phyloP scores from a whole-genome alignment of 2,113 vertebrate genomes.

The Rhizomys pruinosus region DNA sequence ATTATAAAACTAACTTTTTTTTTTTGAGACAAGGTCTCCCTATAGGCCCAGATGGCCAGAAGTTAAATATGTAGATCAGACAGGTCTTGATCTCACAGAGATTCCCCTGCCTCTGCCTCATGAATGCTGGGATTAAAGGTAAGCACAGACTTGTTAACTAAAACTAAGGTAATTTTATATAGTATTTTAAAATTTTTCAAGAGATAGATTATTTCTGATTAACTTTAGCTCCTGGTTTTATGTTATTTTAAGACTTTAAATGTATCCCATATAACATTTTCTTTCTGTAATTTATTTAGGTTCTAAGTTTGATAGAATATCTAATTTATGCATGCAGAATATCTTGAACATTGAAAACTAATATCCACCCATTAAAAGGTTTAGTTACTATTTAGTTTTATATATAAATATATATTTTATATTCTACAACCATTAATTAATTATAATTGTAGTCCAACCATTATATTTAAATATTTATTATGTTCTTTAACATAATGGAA shows the following conservation, averaged over 20 bases:
- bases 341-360: not conserved
- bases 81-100: too few species aligned
- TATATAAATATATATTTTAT: not conserved
- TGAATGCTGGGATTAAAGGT: too few species aligned
- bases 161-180: not conserved
- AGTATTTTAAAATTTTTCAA: not conserved
- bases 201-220: not conserved
- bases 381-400: not conserved
- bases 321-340: constrained; percentile 12
- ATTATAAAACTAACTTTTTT: too few species aligned
- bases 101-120: too few species aligned
- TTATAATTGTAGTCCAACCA: not conserved
- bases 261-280: not conserved
- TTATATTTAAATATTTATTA: constrained; percentile 16
- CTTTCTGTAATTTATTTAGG: not conserved
- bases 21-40: too few species aligned
- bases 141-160: too few species aligned
- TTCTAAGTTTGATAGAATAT: not conserved
- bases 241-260: not conserved
- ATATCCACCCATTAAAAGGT: not conserved
- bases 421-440: not conserved
- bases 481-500: not conserved
- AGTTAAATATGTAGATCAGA: too few species aligned
- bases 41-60: too few species aligned
- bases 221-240: constrained; percentile 2